phyloP scores from a whole-genome alignment of 2,888 invertebrate genomes.

The Pandemis cinnamomeana region DNA sequence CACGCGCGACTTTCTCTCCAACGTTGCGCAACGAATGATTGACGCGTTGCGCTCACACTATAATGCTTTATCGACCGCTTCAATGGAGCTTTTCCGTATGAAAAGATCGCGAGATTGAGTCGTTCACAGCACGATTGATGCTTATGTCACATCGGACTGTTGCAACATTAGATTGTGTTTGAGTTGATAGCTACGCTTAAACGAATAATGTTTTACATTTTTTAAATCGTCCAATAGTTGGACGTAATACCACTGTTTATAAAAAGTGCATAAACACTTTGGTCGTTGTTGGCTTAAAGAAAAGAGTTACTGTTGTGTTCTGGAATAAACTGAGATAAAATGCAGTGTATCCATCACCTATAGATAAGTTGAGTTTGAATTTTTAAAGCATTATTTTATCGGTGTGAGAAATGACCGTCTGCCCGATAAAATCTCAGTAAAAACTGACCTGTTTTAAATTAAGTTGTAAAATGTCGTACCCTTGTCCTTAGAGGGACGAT shows the following conservation, averaged over 20 bases:
- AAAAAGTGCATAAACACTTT: neutral
- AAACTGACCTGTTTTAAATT: constrained; percentile 71
- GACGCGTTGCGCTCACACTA: constrained; percentile 71
- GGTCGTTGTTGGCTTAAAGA: neutral
- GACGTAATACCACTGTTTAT: neutral
- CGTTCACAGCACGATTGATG: constrained; percentile 62
- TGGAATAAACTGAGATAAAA: neutral
- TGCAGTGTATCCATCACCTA: constrained; percentile 17
- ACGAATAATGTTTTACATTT: constrained; percentile 17
- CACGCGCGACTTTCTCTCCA: constrained; percentile 62
- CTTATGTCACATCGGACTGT: constrained; percentile 62
- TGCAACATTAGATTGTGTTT: constrained; percentile 45
- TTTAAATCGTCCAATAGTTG: neutral
- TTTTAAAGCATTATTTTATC: constrained; percentile 43
- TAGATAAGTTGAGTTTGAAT: constrained; percentile 18
- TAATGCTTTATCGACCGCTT: constrained; percentile 67
- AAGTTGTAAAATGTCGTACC: constrained; percentile 76
- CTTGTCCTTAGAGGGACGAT: constrained; percentile 68
- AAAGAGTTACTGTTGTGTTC: neutral
- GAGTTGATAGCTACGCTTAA: constrained; percentile 12
- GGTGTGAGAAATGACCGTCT: constrained; percentile 46
- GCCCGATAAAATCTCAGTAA: constrained; percentile 55
- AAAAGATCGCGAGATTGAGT: constrained; percentile 74
- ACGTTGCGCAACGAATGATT: constrained; percentile 72
- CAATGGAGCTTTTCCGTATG: constrained; percentile 70